A percentile compares a stretch with the other conserved stretches of the same genome.
These are phyloP conservation scores for Liposcelis brunnea DNA, from an alignment of 2,888 invertebrate species.

Conservation along the genomic window DNA sequence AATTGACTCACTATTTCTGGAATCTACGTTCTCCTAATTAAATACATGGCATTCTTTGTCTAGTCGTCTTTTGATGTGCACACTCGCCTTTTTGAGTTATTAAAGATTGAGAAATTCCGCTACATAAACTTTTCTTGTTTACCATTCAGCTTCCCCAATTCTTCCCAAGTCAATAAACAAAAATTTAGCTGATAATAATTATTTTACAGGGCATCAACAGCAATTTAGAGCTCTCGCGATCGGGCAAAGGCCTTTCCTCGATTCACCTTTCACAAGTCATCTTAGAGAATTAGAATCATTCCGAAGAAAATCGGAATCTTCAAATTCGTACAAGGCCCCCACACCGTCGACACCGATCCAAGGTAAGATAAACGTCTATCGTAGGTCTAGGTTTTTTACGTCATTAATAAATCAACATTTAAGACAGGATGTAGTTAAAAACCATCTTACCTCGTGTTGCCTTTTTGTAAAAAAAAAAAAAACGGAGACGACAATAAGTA, in stretches of 20 bases:
- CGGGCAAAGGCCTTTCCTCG: constrained; percentile 49
- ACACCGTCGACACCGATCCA: constrained; percentile 23
- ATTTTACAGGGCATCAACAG: constrained; percentile 33
- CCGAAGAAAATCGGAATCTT: constrained; percentile 34
- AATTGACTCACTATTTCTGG: too few species aligned
- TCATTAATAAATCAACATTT: too few species aligned
- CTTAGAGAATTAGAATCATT: constrained; percentile 50
- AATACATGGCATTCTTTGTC: too few species aligned
- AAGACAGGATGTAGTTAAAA: too few species aligned
- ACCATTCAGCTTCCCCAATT: too few species aligned
- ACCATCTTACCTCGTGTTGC: not conserved
- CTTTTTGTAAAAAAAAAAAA: constrained; percentile 4
- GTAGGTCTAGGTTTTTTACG: too few species aligned
- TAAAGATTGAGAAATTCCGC: too few species aligned
- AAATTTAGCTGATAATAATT: not conserved
- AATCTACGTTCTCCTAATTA: too few species aligned
- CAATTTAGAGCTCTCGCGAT: constrained; percentile 57
- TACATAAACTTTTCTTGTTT: too few species aligned
- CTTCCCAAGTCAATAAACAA: too few species aligned
- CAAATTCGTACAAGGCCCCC: constrained; percentile 27
- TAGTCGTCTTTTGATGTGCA: too few species aligned
- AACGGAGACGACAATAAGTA: constrained; percentile 17
- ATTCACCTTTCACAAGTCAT: constrained; percentile 45
- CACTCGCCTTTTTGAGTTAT: too few species aligned
- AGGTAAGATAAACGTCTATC: constrained; percentile 19